Base-by-base conservation (phyloP, 35 echinoderm and acorn worm genomes). In the Eucidaris tribuloides region DNA sequence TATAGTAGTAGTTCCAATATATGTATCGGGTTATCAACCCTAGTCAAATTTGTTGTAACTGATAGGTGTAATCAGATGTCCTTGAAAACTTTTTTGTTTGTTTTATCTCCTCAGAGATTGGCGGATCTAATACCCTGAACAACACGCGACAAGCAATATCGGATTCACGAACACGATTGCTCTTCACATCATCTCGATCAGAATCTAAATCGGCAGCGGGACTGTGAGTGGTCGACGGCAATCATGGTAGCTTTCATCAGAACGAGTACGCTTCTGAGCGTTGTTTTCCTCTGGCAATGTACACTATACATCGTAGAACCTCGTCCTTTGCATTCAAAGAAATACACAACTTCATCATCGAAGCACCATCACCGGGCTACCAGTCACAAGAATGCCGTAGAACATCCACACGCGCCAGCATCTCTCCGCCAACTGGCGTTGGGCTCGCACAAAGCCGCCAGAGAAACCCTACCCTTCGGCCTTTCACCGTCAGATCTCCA, bases 281-380 rank as follows among this genome's bases (percentile, higher is more conserved):
- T 74, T 9, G 33, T 74, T 40, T 44, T 74, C 24, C 14, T 74
- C 14, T 74, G 68, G 68, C 64, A 34, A 18, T 74, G 68, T 74
- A 44, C 7, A 9, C 44, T 74, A 14, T 74, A 33, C 1, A 74
- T 9, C 14, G 68, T 74, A 18, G 36, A 74, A n/a, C 44, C 68
- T 74, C 68, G 68, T 44, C 41, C 68, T 7, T 36, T 74, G 2
- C 41, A 41, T 24, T 40, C 68, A 22, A 74, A 74, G 41, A 74
- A 74, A 74, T 40, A 74, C 37, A 74, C 68, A 33, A 22, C 68
- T 25, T 74, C 68, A 40, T 40, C 68, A 42, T 74, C 37, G 9
- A 74, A 74, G 68, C 41, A 74, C 24, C 38, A 25, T 3, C 68
- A 74, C 40, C 68, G 20, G 11, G 30, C 61, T n/a, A 41, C 4